Evolutionary conservation across 2,888 invertebrate genomes (phyloP).

Genomic region (Diploptera punctata): DNA sequence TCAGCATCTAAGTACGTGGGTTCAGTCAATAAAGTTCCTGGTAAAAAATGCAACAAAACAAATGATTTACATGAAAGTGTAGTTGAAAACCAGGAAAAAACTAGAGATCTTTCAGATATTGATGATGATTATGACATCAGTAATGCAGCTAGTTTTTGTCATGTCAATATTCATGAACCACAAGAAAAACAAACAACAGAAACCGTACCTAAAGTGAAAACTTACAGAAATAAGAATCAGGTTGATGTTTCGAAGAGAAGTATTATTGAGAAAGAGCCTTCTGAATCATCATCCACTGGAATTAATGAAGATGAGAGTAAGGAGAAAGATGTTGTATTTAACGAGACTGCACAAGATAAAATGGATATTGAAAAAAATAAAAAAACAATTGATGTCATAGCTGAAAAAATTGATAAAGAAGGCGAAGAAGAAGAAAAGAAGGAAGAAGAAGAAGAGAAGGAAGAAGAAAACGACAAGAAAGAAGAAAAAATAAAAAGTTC

Average conservation of each 20-base stretch:
- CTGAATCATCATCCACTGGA: constrained; percentile 30
- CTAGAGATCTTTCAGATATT: constrained; percentile 22
- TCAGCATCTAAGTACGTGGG: constrained; percentile 10
- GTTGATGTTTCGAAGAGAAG: background rate
- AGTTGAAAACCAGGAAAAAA: constrained; percentile 25
- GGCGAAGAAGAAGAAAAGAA: background rate
- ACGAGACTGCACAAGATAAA: constrained; percentile 43
- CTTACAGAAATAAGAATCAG: background rate
- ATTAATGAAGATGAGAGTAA: constrained; percentile 36
- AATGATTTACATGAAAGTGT: constrained; percentile 15
- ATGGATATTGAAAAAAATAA: constrained; percentile 42
- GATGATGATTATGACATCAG: constrained; percentile 41
- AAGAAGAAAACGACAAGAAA: background rate
- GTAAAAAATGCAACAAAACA: constrained; percentile 15
- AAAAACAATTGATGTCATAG: background rate
- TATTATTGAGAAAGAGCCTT: background rate
- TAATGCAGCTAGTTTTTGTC: constrained; percentile 41
- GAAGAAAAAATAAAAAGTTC: background rate
- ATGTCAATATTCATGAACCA: constrained; percentile 39
- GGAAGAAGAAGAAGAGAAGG: background rate
- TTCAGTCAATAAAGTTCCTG: constrained; percentile 21
- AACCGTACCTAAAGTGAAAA: background rate
- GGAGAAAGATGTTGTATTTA: constrained; percentile 38
- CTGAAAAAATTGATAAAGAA: background rate
- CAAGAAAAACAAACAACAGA: constrained; percentile 44